Evolutionary conservation across 1,140 invertebrate genomes (phyloP).

Genomic region (Doryteuthis pealeii): DNA sequence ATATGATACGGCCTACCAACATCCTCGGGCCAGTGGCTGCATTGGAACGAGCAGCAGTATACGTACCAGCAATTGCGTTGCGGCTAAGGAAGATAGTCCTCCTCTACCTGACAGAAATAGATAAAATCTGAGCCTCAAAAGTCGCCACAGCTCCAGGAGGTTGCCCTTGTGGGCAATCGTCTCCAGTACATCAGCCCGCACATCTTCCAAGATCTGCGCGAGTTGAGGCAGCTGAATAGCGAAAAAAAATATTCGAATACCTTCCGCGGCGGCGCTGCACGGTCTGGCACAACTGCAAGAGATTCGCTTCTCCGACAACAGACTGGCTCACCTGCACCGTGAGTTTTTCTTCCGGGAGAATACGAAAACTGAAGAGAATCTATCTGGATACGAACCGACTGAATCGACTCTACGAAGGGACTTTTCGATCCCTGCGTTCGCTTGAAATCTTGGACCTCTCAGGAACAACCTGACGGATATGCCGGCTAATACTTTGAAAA

Average conservation of each 20-base stretch:
- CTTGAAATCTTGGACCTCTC: constrained; percentile 27
- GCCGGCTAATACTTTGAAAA: constrained; percentile 18
- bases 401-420: not conserved
- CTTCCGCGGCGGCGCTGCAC: constrained; percentile 20
- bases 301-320: constrained; percentile 26
- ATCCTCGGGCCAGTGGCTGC: not conserved
- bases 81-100: not conserved
- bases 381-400: constrained; percentile 28
- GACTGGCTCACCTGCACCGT: constrained; percentile 17
- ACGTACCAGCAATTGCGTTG: not conserved
- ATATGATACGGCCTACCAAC: not conserved
- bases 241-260: constrained; percentile 28
- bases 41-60: not conserved
- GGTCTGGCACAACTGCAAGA: constrained; percentile 19
- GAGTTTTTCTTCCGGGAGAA: constrained; percentile 18
- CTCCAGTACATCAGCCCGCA: constrained; percentile 22
- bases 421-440: constrained; percentile 13
- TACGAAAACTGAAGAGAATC: constrained; percentile 16
- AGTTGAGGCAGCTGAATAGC: constrained; percentile 22
- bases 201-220: constrained; percentile 19
- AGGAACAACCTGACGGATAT: constrained; percentile 26
- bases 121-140: constrained; percentile 20
- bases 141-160: constrained; percentile 8
- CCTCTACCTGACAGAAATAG: constrained; percentile 20
- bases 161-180: constrained; percentile 28